Conservation (phyloP, 2,113 vertebrate genomes). For the Phyllostomus discolor region DNA sequence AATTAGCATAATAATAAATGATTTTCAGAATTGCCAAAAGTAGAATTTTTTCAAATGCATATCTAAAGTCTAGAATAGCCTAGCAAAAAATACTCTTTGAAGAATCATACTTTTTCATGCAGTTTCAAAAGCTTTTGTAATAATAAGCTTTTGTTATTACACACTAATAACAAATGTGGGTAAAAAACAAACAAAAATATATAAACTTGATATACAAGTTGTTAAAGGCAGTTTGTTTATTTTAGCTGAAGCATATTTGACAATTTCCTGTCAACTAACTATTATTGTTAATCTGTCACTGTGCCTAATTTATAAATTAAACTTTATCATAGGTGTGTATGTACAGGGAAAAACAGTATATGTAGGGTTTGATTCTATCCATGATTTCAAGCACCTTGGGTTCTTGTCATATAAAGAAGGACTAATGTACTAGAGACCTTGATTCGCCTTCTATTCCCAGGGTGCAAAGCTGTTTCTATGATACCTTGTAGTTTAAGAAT, state of each 20-base stretch:
- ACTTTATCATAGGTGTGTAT: not conserved
- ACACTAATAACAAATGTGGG: too few species aligned
- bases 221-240: not conserved
- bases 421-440: not conserved
- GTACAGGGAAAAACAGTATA: not conserved
- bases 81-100: not conserved
- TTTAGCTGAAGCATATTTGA: not conserved
- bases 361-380: not conserved
- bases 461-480: not conserved
- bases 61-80: not conserved
- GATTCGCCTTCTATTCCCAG: not conserved
- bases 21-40: not conserved
- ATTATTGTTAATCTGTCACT: not conserved
- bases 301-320: not conserved
- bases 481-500: not conserved
- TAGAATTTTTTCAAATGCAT: not conserved
- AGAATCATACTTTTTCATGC: not conserved
- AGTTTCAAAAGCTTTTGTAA: not conserved
- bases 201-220: not conserved
- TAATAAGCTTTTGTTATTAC: not conserved
- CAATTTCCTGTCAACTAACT: not conserved
- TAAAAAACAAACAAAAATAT: not conserved
- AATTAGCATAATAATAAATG: not conserved
- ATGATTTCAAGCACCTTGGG: not conserved
- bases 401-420: not conserved